Percentiles rank a stretch among this genome's conserved stretches.
Conservation (phyloP, 2,888 invertebrate genomes). For the Barypeithes pellucidus region DNA sequence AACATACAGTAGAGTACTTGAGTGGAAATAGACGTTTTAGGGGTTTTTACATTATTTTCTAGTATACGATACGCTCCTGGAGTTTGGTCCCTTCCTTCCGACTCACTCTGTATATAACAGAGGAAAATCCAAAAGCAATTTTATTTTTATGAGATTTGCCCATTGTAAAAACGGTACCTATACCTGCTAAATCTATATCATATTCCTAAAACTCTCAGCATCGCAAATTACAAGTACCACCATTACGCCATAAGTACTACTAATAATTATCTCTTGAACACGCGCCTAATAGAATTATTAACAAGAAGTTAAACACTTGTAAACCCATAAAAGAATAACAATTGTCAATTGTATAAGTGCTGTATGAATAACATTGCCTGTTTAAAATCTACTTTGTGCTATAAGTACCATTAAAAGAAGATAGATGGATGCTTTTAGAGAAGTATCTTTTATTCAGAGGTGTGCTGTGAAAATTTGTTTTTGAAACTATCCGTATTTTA, state of each 20-base stretch:
- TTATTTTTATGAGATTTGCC: too few species aligned
- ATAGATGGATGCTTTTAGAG: constrained; percentile 46
- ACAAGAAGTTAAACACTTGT: constrained; percentile 55
- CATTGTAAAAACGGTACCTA: too few species aligned
- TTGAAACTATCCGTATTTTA: too few species aligned
- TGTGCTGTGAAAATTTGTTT: constrained; percentile 8
- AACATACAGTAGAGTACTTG: too few species aligned
- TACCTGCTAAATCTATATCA: not conserved
- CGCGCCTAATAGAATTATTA: constrained; percentile 55
- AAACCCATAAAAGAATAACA: constrained; percentile 53
- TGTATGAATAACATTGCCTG: constrained; percentile 53
- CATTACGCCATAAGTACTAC: constrained; percentile 47
- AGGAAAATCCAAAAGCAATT: too few species aligned
- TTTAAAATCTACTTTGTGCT: constrained; percentile 46
- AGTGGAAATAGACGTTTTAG: too few species aligned
- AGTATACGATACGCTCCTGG: too few species aligned
- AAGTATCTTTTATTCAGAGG: constrained; percentile 39
- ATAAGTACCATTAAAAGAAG: constrained; percentile 50
- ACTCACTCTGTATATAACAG: too few species aligned
- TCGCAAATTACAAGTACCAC: constrained; percentile 40
- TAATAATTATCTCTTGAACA: constrained; percentile 43
- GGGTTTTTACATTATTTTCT: too few species aligned
- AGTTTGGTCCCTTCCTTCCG: too few species aligned
- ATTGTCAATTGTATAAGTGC: constrained; percentile 54
- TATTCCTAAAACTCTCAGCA: constrained; percentile 36